Evolutionary conservation across 2,113 vertebrate species (phyloP).

Genomic region (Microcebus griseorufus): DNA sequence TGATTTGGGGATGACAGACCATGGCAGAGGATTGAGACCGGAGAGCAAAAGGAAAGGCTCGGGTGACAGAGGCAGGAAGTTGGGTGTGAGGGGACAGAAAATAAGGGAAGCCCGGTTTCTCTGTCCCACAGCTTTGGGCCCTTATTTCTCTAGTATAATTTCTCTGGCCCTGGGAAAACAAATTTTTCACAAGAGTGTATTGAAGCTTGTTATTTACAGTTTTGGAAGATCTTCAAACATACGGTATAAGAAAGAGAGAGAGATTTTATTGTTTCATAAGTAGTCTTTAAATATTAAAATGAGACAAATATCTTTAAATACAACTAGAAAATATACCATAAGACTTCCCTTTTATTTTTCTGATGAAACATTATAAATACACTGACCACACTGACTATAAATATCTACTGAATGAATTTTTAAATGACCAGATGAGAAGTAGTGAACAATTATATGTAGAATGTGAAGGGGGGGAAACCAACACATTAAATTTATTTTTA

Average conservation of each 20-base stretch:
- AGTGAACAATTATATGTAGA: constrained; percentile 18
- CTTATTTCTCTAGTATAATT: neutral
- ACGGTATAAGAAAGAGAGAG: neutral
- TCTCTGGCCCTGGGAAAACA: neutral
- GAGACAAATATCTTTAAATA: constrained; percentile 47
- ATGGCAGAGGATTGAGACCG: neutral
- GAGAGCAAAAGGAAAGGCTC: neutral
- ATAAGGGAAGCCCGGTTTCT: neutral
- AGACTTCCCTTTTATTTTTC: neutral
- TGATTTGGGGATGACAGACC: neutral
- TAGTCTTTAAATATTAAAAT: constrained; percentile 55
- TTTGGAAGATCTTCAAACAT: constrained; percentile 41
- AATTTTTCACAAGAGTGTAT: neutral
- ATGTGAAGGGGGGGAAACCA: neutral
- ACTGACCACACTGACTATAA: constrained; percentile 31
- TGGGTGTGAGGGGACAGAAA: fast-evolving
- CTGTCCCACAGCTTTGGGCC: neutral
- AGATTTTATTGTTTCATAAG: constrained; percentile 6
- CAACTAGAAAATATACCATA: constrained; percentile 32
- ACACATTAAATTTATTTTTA: constrained; percentile 20
- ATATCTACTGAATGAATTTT: constrained; percentile 37
- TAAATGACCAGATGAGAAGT: constrained; percentile 21
- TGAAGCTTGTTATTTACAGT: constrained; percentile 30
- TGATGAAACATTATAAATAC: constrained; percentile 33
- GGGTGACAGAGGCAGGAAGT: neutral